Conservation (phyloP, 2,797 vertebrate species). For the Syncerus caffer region DNA sequence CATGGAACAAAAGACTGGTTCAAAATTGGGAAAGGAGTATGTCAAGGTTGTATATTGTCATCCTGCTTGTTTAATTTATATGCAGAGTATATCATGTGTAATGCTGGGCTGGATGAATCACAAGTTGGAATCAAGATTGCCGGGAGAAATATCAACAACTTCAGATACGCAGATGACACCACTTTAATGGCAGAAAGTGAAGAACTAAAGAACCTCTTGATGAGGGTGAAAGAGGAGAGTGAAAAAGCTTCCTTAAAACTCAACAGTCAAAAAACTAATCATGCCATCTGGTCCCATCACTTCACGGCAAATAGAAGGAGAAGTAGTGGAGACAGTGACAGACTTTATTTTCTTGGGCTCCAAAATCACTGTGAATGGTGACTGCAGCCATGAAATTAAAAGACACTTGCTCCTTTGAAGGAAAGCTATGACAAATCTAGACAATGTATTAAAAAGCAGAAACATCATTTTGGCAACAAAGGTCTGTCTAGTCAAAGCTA, state of each 20-base stretch:
- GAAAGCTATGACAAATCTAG: neutral
- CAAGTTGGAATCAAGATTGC: neutral
- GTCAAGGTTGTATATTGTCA: neutral
- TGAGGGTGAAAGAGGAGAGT: neutral
- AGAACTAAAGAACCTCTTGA: neutral
- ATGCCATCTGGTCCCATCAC: accelerated
- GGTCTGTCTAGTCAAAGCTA: neutral
- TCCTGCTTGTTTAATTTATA: neutral
- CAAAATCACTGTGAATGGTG: neutral
- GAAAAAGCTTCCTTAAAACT: neutral
- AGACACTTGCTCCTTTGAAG: neutral
- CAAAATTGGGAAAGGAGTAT: neutral
- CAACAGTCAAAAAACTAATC: neutral
- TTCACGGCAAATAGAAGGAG: neutral
- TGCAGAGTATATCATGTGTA: neutral
- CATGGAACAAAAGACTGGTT: neutral
- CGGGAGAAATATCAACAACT: neutral
- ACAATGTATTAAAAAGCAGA: neutral
- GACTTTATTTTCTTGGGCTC: neutral
- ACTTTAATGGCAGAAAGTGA: neutral
- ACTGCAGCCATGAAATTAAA: neutral
- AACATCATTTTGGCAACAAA: neutral
- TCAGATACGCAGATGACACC: neutral
- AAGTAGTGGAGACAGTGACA: neutral
- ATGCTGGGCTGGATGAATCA: neutral